Percentiles rank a stretch among this genome's conserved stretches.
These are phyloP conservation scores for Crotophaga sulcirostris DNA, from an alignment of 2,113 vertebrate genomes.

Conservation along the genomic window DNA sequence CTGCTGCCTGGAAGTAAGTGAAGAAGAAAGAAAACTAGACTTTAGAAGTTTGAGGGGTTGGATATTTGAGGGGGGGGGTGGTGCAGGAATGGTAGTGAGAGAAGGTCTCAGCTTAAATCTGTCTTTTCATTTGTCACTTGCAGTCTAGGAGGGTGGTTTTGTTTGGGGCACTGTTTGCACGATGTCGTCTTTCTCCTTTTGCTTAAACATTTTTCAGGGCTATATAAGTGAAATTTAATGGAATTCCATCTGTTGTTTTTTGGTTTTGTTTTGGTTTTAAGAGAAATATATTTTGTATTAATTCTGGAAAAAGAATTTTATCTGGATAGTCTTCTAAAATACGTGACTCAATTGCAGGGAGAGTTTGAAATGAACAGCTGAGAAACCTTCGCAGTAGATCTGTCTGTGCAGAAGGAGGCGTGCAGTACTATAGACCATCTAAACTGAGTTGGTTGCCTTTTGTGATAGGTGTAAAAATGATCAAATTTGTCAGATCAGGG, in stretches of 20 bases:
- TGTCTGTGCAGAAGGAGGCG: not conserved
- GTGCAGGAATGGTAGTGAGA: not conserved
- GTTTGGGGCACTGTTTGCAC: not conserved
- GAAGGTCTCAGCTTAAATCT: not conserved
- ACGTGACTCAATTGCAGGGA: not conserved
- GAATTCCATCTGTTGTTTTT: not conserved
- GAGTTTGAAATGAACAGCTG: not conserved
- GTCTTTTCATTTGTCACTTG: not conserved
- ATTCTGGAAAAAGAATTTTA: not conserved
- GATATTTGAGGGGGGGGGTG: rapidly evolving
- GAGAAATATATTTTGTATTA: not conserved
- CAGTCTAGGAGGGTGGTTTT: not conserved
- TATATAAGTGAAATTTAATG: not conserved
- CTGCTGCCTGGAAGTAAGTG: not conserved
- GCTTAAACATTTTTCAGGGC: not conserved
- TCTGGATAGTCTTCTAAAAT: not conserved
- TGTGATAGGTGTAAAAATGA: not conserved
- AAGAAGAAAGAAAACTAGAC: not conserved
- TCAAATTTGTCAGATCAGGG: not conserved
- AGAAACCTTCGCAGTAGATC: not conserved
- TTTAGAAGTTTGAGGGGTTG: not conserved
- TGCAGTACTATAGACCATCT: not conserved
- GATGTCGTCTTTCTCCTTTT: not conserved
- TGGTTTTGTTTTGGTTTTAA: not conserved
- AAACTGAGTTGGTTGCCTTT: not conserved